Base-by-base conservation (phyloP, 2,888 invertebrate genomes). In the Ceriagrion tenellum region DNA sequence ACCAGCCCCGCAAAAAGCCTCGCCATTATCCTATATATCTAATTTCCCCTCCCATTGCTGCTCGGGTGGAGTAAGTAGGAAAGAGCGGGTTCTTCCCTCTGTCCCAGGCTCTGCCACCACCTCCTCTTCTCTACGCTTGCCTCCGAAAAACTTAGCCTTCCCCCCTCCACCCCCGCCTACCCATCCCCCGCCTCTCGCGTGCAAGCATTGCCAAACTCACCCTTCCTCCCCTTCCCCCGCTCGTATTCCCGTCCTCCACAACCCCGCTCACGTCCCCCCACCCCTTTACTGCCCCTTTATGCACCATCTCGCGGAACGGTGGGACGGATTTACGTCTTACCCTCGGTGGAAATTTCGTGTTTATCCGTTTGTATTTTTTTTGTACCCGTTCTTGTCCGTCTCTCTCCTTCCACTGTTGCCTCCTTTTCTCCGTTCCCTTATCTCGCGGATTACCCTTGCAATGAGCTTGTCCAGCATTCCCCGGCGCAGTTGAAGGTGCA, bases 1-100 rank as follows among this genome's bases (percentile, higher is more conserved):
- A 35, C 63, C 40, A 47, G 35, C 91, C 91, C 35, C 63, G 55
- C 93, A 93, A 69, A 93, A 93, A 93, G n/a, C 74, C 93, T 47
- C 69, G 26, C 59, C 69, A 69, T 40, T n/a, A 93, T 93, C 63
- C 55, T 89, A 26, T 89, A 55, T 16, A 81, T 81, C 81, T n/a
- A 13, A 81, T 81, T 81, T 81, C 35, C 81, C 81, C 4, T 35
- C 35, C 47, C 8, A 47, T 4, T 47, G 47, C 69, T 35, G 26
- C 10, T 3, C 26, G 69, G 69, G 26, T 8, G 69, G 69, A n/a
- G 69, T 26, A 69, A 59, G 20, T 59, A 47, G 47, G 47, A 4
- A 47, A 47, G 47, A 47, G 47, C 47, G 47, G 47, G 2, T 2
- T 47, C 47, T 47, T 47, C 8, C 47, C 8, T 47, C 47, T 47